phyloP scores from a whole-genome alignment of 2,888 invertebrate species.

The Lampropteryx suffumata region DNA sequence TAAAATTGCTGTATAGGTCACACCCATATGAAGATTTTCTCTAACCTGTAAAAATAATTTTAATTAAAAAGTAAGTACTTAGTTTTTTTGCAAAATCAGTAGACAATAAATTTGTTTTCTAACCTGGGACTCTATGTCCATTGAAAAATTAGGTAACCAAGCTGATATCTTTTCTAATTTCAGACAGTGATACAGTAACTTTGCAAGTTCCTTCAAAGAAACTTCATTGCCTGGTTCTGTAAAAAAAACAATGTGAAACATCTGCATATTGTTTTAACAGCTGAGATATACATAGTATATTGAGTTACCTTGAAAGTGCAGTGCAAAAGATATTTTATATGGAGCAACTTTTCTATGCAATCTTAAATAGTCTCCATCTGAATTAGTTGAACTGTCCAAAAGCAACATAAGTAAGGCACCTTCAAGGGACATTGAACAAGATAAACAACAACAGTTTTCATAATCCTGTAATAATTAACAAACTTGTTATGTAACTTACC shows the following conservation, averaged over 20 bases:
- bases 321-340: conserved; percentile 87
- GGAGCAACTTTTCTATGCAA: conserved; percentile 89
- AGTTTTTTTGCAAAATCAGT: not conserved
- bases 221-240: conserved; percentile 43
- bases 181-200: conserved; percentile 53
- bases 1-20: conserved; percentile 89
- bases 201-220: conserved; percentile 53
- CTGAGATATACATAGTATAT: conserved; percentile 5
- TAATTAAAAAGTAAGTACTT: not conserved
- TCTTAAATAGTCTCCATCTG: conserved; percentile 78
- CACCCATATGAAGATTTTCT: conserved; percentile 80
- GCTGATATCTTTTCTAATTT: conserved; percentile 54
- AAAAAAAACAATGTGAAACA: conserved; percentile 26
- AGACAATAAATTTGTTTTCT: too few relatives aligned
- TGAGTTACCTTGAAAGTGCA: conserved; percentile 62
- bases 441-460: conserved; percentile 50
- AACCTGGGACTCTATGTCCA: conserved; percentile 39
- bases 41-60: conserved; percentile 48
- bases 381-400: conserved; percentile 82
- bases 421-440: conserved; percentile 76
- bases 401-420: conserved; percentile 79
- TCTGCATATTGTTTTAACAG: conserved; percentile 9
- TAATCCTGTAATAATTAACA: conserved; percentile 43
- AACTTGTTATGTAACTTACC: too few relatives aligned
- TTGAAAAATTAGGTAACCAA: conserved; percentile 57